phyloP scores from a whole-genome alignment of 1,140 invertebrate species.

The Orius insidiosus region DNA sequence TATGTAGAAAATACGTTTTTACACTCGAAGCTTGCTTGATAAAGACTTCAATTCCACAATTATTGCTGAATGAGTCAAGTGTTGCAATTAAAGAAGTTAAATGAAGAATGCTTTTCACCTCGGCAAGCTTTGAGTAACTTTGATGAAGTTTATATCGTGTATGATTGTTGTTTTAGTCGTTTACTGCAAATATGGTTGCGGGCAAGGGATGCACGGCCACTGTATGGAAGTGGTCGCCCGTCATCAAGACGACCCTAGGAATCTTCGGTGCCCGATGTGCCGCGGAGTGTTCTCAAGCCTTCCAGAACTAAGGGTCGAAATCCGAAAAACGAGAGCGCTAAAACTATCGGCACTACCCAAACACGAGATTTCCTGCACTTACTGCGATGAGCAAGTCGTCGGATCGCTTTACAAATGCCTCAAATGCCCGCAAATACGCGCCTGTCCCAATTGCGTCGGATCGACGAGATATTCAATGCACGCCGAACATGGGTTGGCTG shows the following conservation, averaged over 20 bases:
- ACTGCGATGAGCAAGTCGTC: too few species aligned
- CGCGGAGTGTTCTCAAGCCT: not conserved
- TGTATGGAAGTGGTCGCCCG: constrained; percentile 6
- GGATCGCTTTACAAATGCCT: too few species aligned
- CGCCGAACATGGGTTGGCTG: too few species aligned
- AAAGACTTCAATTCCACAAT: not conserved
- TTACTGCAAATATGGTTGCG: constrained; percentile 7
- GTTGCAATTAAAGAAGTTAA: not conserved
- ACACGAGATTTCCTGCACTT: too few species aligned
- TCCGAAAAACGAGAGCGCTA: not conserved
- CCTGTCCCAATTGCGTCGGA: too few species aligned
- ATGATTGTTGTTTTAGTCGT: constrained; percentile 5
- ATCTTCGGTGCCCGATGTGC: constrained; percentile 4
- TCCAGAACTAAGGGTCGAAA: not conserved
- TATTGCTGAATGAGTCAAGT: not conserved
- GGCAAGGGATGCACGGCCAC: not conserved
- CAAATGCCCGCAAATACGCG: too few species aligned
- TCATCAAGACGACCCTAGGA: not conserved
- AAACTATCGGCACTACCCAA: not conserved
- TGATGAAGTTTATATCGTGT: too few species aligned
- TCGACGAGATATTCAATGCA: too few species aligned
- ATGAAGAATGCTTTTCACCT: too few species aligned
- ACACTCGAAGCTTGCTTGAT: not conserved
- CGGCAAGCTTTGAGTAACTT: too few species aligned
- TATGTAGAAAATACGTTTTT: not conserved